These are phyloP conservation scores for Myotis daubentonii DNA, from an alignment of 2,797 vertebrate genomes.

Conservation along the genomic window DNA sequence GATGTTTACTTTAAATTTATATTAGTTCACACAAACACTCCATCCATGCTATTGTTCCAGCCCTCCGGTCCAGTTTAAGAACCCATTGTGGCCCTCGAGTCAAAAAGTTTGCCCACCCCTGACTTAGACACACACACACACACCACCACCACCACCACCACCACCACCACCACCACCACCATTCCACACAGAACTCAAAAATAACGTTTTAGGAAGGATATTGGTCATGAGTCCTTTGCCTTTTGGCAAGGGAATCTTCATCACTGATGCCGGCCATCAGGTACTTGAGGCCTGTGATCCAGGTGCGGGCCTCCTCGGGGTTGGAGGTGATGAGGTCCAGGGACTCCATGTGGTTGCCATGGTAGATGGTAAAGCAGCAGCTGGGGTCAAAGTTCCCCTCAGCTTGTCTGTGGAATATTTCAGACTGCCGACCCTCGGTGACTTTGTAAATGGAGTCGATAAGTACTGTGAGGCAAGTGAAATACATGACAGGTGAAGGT, in stretches of 20 bases:
- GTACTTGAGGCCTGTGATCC: constrained; percentile 97
- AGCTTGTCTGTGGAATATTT: constrained; percentile 95
- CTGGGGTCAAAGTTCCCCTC: constrained; percentile 94
- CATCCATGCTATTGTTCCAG: no score
- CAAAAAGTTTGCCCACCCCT: no score
- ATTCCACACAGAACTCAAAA: not conserved
- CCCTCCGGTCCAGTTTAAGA: no score
- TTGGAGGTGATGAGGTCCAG: constrained; percentile 97
- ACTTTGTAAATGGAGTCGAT: constrained; percentile 99
- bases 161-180: no score
- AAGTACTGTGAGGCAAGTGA: constrained; percentile 88
- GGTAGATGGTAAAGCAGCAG: constrained; percentile 98
- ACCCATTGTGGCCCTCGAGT: no score
- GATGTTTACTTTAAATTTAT: no score
- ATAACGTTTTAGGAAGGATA: constrained; percentile 89
- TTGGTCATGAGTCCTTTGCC: constrained; percentile 96
- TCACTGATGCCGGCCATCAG: constrained; percentile 98
- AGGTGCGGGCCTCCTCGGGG: constrained; percentile 96
- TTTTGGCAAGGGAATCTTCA: constrained; percentile 95
- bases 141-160: no score
- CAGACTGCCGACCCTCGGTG: constrained; percentile 94
- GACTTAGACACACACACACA: not conserved
- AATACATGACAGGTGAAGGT: not conserved
- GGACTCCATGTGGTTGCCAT: constrained; percentile 97
- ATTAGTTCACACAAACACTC: not conserved